These are phyloP conservation scores for Mesochorus sp. DNA, from an alignment of 2,888 invertebrate species.

Conservation along the genomic window DNA sequence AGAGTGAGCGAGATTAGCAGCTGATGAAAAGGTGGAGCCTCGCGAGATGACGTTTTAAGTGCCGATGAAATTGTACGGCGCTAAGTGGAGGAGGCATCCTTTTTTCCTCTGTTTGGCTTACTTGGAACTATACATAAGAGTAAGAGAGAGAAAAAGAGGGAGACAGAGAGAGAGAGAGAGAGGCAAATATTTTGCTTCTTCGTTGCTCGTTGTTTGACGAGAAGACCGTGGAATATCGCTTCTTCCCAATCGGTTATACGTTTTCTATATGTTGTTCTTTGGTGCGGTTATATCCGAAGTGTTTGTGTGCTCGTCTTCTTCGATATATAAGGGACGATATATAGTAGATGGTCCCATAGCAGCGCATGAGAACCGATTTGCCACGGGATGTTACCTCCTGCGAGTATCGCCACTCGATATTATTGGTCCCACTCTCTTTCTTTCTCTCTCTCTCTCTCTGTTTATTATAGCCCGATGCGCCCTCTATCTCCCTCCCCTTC, in stretches of 20 bases:
- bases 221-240: slow-evolving; percentile 14
- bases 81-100: slow-evolving; percentile 66
- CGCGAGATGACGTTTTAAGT: slow-evolving; percentile 78
- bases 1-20: slow-evolving; percentile 72
- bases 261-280: slow-evolving; percentile 37
- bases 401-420: slow-evolving; percentile 68
- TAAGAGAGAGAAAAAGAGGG: too few relatives aligned
- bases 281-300: slow-evolving; percentile 8
- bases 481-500: slow-evolving; percentile 1
- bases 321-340: slow-evolving; percentile 55
- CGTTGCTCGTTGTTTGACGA: too few relatives aligned
- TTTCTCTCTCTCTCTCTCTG: background rate
- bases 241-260: slow-evolving; percentile 16
- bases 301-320: slow-evolving; percentile 20
- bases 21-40: slow-evolving; percentile 77
- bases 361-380: slow-evolving; percentile 71
- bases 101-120: background rate
- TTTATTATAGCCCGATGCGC: background rate
- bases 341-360: slow-evolving; percentile 8
- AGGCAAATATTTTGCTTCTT: slow-evolving; percentile 14
- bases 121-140: background rate
- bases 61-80: slow-evolving; percentile 76
- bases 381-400: slow-evolving; percentile 68
- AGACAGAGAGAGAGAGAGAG: background rate
- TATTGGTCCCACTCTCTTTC: slow-evolving; percentile 51